Evolutionary conservation across 2,113 vertebrate genomes (phyloP).

Genomic region (Alethe diademata): DNA sequence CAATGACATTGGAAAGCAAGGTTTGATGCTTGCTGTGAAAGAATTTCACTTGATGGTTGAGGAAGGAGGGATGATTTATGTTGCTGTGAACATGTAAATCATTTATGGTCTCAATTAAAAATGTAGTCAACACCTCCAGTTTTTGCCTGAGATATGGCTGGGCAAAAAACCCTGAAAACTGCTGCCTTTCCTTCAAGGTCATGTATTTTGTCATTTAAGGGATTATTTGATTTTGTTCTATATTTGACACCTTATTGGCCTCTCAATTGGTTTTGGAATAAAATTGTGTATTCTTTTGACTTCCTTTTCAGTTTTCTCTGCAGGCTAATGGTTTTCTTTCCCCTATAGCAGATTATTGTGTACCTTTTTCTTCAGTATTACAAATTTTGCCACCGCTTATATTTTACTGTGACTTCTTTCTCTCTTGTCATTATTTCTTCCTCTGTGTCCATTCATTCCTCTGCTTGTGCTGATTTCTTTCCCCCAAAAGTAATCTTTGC

Average conservation of each 20-base stretch:
- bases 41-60: background rate
- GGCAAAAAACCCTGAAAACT: background rate
- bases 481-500: background rate
- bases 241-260: background rate
- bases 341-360: background rate
- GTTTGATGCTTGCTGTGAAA: background rate
- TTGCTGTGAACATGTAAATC: constrained; percentile 10
- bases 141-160: background rate
- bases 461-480: background rate
- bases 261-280: background rate
- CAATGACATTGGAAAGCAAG: background rate
- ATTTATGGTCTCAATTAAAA: constrained; percentile 44
- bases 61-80: background rate
- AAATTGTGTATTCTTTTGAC: background rate
- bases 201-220: background rate
- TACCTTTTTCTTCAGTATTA: background rate
- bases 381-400: background rate
- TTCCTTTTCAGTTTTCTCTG: background rate
- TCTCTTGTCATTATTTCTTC: background rate
- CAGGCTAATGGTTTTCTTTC: background rate
- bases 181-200: background rate
- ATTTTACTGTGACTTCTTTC: background rate
- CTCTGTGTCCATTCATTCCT: background rate
- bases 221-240: background rate
- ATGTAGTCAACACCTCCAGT: background rate